These are phyloP conservation scores for Plebejus argus DNA, from an alignment of 2,888 invertebrate species.

Conservation along the genomic window DNA sequence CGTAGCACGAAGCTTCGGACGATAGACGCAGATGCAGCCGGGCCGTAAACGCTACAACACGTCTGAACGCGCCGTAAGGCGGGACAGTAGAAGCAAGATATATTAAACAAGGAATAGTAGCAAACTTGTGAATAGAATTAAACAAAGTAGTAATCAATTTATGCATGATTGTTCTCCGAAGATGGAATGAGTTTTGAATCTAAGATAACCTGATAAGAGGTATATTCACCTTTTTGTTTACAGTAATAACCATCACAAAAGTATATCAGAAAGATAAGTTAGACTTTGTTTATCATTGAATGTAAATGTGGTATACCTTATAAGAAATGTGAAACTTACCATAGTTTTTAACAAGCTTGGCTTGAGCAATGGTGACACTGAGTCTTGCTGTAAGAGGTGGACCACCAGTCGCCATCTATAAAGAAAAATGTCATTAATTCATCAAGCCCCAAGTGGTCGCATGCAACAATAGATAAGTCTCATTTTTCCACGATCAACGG, in stretches of 20 bases:
- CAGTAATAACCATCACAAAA: background rate
- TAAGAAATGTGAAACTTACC: constrained; percentile 63
- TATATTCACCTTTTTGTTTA: background rate
- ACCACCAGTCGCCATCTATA: constrained; percentile 61
- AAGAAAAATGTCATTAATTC: constrained; percentile 33
- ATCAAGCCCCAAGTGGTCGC: too few species aligned
- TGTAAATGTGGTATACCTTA: background rate
- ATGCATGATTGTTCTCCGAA: background rate
- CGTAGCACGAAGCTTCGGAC: too few species aligned
- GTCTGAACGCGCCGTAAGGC: too few species aligned
- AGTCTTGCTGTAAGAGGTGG: constrained; percentile 84
- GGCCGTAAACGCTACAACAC: too few species aligned
- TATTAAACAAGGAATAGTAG: too few species aligned
- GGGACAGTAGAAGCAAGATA: too few species aligned
- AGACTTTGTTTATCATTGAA: background rate
- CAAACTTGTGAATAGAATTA: background rate
- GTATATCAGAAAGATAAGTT: constrained; percentile 6
- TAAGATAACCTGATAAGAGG: background rate
- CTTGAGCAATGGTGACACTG: constrained; percentile 93
- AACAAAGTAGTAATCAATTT: background rate
- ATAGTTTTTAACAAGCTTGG: constrained; percentile 96
- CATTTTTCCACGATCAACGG: too few species aligned
- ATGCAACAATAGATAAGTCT: too few species aligned
- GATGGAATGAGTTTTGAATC: background rate
- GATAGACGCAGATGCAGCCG: too few species aligned